Percentiles rank a stretch among this genome's conserved stretches.
phyloP scores from a whole-genome alignment of 2,113 vertebrate genomes.

The Eulemur rufifrons region DNA sequence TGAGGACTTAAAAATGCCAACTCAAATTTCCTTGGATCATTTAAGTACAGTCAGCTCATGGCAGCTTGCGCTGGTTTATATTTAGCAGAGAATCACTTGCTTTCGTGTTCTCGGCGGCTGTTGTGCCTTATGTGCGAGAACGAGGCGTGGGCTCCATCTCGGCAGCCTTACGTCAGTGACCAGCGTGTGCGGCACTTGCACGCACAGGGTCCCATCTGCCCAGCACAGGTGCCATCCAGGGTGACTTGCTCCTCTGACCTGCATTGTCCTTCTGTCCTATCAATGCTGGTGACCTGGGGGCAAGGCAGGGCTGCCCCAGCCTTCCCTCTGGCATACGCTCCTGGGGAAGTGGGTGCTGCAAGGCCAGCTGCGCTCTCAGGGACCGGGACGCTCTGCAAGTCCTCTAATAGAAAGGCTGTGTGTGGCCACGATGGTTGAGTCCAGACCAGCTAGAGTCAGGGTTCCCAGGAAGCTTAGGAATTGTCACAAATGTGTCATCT shows the following conservation, averaged over 20 bases:
- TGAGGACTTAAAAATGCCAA: accelerated
- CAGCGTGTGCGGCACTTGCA: too few relatives aligned
- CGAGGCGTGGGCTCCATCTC: background rate
- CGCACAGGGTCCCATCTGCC: background rate
- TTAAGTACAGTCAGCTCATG: accelerated
- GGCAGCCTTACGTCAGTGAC: accelerated
- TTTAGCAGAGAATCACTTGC: accelerated
- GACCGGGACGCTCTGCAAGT: background rate
- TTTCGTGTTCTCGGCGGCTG: accelerated
- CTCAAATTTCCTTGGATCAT: accelerated
- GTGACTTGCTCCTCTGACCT: background rate
- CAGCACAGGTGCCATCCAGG: too few relatives aligned
- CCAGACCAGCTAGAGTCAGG: background rate
- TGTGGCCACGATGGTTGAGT: accelerated
- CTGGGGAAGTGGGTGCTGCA: background rate
- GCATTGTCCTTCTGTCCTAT: accelerated
- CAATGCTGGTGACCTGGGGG: too few relatives aligned
- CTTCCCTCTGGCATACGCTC: too few relatives aligned
- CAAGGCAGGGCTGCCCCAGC: too few relatives aligned
- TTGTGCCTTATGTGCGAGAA: background rate
- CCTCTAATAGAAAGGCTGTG: accelerated
- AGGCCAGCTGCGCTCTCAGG: background rate
- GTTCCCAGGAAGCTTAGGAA: background rate
- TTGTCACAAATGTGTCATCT: background rate
- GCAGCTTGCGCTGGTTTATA: accelerated